These are phyloP conservation scores for Aporophyla lueneburgensis DNA, from an alignment of 2,888 invertebrate genomes.

Conservation along the genomic window DNA sequence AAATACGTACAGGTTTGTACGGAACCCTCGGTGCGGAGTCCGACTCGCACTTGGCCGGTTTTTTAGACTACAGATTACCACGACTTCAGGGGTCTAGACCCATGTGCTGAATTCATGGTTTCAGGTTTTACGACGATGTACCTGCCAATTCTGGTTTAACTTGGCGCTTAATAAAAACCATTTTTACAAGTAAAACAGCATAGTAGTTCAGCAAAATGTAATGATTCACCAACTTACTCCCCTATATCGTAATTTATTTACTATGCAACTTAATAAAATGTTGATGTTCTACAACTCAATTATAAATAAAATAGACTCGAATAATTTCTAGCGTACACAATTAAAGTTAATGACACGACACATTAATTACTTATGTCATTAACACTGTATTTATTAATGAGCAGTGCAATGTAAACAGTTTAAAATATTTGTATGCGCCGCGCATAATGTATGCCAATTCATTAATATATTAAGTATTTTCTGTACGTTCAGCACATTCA, in stretches of 20 bases:
- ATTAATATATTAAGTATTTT: slow-evolving; percentile 20
- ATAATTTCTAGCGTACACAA: slow-evolving; percentile 6
- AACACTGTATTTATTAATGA: slow-evolving; percentile 42
- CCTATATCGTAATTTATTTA: not conserved
- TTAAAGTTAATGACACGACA: slow-evolving; percentile 16
- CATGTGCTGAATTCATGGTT: too few species aligned
- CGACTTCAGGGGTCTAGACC: too few species aligned
- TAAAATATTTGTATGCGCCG: slow-evolving; percentile 3
- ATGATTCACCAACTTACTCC: slow-evolving; percentile 1
- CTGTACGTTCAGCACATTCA: slow-evolving; percentile 10
- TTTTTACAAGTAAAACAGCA: not conserved
- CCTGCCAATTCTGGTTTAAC: not conserved
- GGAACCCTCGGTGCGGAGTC: too few species aligned
- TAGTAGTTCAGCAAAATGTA: not conserved
- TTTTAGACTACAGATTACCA: too few species aligned
- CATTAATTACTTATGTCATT: slow-evolving; percentile 23
- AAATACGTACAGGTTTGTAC: too few species aligned
- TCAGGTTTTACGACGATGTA: too few species aligned
- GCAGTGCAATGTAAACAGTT: slow-evolving; percentile 7
- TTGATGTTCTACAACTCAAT: not conserved
- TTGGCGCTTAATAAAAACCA: not conserved
- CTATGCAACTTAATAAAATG: not conserved
- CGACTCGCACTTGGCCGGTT: too few species aligned
- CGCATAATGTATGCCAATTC: slow-evolving; percentile 27
- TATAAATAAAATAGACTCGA: slow-evolving; percentile 11